Evolutionary conservation across 2,888 invertebrate species (phyloP), one percentile per base, ranked within the genome.

Genomic region (Opisthograptis luteolata): DNA sequence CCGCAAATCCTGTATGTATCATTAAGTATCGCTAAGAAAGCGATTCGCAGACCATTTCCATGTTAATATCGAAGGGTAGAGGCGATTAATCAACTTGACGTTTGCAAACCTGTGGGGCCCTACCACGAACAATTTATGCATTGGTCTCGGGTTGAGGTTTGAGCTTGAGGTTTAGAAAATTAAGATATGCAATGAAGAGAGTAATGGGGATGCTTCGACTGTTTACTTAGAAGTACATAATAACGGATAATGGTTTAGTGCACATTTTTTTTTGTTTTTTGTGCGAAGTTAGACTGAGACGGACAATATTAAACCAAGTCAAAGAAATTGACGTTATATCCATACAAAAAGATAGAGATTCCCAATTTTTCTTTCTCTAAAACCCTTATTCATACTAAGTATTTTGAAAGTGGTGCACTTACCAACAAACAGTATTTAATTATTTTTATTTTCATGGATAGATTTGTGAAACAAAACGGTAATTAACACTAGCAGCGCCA

Each of bases 11-110:
- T 71, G 75, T 79, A 87, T 71, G 75, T 79, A 87, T 84, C 88
- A 88, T 88, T 88, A 88, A 87, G 87, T 87, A 86, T 86, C 76
- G 87, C 86, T 87, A 89, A 88, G 89, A 87, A 88, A 87, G 84
- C 85, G 84, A 86, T 88, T 83, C 84, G 80, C 79, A 83, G 76
- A 79, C 84, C 84, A 89, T 90, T 90, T 87, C 89, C 87, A 90
- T 89, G 90, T 89, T 89, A 89, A 90, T 89, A 88, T 87, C 84
- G 67, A 68, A 86, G 89, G 90, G 88, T 83, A 75, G 68, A 58
- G 70, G 84, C 75, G 79, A 89, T 89, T 89, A 90, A 90, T 90
- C 89, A 90, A 82, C 64, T 79, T 87, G 88, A 88, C 89, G 81
- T 84, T 76, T 73, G 77, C 39, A 32, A 49, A 52, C 56, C 58